A percentile compares a stretch with the other conserved stretches of the same genome.
Evolutionary conservation across 2,797 vertebrate species (phyloP).

Genomic region (Lerista edwardsae): DNA sequence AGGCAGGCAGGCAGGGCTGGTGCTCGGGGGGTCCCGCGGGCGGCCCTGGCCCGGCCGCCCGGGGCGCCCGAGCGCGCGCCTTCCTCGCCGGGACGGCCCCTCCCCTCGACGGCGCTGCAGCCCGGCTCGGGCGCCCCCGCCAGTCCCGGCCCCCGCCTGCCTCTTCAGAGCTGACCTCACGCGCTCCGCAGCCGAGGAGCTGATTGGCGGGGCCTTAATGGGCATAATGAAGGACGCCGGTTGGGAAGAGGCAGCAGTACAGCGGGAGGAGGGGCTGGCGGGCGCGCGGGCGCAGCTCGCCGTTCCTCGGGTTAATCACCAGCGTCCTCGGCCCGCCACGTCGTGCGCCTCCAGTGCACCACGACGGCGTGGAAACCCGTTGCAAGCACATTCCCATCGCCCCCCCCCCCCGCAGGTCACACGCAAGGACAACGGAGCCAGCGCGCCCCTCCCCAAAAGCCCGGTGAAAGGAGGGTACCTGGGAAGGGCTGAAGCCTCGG

Average conservation of each 20-base stretch:
- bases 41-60: too few relatives aligned
- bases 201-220: conserved; percentile 63
- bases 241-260: conserved; percentile 14
- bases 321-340: background rate
- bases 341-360: background rate
- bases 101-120: too few relatives aligned
- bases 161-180: conserved; percentile 68
- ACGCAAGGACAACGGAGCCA: conserved; percentile 45
- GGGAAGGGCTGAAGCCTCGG: conserved; percentile 37
- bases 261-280: too few relatives aligned
- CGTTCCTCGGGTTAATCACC: background rate
- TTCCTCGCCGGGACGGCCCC: too few relatives aligned
- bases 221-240: conserved; percentile 46
- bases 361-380: conserved; percentile 7
- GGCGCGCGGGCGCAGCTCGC: background rate
- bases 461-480: conserved; percentile 58
- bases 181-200: conserved; percentile 40
- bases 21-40: too few relatives aligned
- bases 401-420: conserved; percentile 29
- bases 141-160: conserved; percentile 64
- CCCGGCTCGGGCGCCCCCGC: conserved; percentile 46
- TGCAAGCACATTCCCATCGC: conserved; percentile 10
- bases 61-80: too few relatives aligned
- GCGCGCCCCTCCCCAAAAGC: conserved; percentile 11
- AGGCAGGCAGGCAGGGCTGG: too few relatives aligned